Percentiles rank a stretch among this genome's conserved stretches.
Conservation (phyloP, 2,797 vertebrate genomes). For the Iguana delicatissima region DNA sequence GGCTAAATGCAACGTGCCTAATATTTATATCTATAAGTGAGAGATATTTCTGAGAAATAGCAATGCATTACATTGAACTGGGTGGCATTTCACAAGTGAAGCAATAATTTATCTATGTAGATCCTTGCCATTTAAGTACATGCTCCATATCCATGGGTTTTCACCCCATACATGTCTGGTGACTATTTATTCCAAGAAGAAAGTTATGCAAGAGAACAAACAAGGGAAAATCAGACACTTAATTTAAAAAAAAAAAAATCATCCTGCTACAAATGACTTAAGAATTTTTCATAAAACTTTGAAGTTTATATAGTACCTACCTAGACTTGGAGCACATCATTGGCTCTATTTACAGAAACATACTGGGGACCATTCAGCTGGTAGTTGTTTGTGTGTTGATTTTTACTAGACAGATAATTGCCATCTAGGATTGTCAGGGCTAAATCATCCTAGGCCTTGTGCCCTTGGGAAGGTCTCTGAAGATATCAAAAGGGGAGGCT, state of each 20-base stretch:
- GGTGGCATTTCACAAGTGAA: conserved; percentile 53
- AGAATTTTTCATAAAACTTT: background rate
- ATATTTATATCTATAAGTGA: conserved; percentile 52
- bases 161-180: conserved; percentile 13
- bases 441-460: no score
- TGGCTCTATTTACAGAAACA: background rate
- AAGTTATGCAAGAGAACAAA: background rate
- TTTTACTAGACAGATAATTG: background rate
- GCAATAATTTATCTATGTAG: conserved; percentile 39
- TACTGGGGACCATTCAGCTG: background rate
- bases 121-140: conserved; percentile 28
- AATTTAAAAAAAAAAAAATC: background rate
- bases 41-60: conserved; percentile 48
- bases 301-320: background rate
- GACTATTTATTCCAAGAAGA: background rate
- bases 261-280: background rate
- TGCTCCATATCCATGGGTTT: conserved; percentile 22
- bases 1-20: conserved; percentile 18
- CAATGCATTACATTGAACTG: conserved; percentile 61
- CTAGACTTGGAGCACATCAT: no score
- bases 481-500: no score
- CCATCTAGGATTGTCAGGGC: no score
- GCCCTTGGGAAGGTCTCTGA: no score
- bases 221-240: background rate
- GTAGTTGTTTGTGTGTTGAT: background rate